Base-by-base conservation (phyloP, 2,113 vertebrate genomes). In the Podarcis cretensis region DNA sequence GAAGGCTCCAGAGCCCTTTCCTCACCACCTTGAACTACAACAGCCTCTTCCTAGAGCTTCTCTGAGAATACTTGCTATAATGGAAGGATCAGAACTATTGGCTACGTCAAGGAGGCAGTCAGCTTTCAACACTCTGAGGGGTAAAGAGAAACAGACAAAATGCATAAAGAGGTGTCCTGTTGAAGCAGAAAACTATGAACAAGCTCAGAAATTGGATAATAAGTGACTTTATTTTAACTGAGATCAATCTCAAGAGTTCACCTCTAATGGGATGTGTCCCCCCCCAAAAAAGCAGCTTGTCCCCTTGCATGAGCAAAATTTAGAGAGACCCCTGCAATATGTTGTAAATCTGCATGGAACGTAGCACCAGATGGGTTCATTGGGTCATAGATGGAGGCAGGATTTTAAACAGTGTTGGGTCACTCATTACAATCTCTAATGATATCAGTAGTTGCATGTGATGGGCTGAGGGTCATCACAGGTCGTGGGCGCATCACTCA, bases 341-440 rank as follows among this genome's bases (percentile, higher is more conserved):
- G 54, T 14, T 66, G 37, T 23, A n/a, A n/a, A 37, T 71, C 13
- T 82, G 12, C 5, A 16, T 25, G 57, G 57, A 37, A 54, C 16
- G 40, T 81, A 23, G 23, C 78, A 71, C 30, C 27, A 65, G 18
- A 18, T 1, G 6, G 68, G 87, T 80, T 48, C 57, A 76, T 2
- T 4, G 35, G 14, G 87, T 88, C 71, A 75, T 16, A 66, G 71
- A 76, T 3, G 37, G 37, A 54, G 30, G 71, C 35, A 6, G 30
- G 80, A 57, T 83, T 76, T 76, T 88, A 82, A 87, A 81, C 10
- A 66, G 27, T 23, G 2, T 1, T 4, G 1, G 69, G 69, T 73
- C 54, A 82, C 57, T 82, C 16, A 21, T 74, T 32, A n/a, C 76
- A 59, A 83, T 43, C 80, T 82, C n/a, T 88, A 75, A 88, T 76